Evolutionary conservation across 1,140 invertebrate genomes (phyloP), one percentile per base, ranked within the genome.

Genomic region (Hestina assimilis): DNA sequence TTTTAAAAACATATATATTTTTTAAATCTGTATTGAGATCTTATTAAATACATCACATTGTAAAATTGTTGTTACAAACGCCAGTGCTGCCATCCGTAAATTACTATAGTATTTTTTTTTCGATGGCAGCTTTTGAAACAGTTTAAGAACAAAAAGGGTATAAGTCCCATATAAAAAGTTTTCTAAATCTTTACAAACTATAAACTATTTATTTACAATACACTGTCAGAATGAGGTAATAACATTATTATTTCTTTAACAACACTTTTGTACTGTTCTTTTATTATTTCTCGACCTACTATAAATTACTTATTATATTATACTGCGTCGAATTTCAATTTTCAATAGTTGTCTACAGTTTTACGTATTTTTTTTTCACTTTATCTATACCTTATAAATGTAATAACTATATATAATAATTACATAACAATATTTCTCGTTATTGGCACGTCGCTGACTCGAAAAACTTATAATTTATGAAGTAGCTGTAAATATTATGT

Each of bases 181-280:
- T 57, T 70, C 68, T 71, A 71, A 67, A 66, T 66, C 65, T 54
- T 63, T 54, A 67, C 26, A 35, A 57, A 43, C 59, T 59, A 63
- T 62, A 35, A 51, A 43, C 54, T 61, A 66, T 52, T 54, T 83
- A 83, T 81, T 73, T 81, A 83, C 77, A 81, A 77, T 83, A 84
- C 81, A 83, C 79, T 83, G 77, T 77, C 65, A 58, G 59, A 60
- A 65, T 86, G 83, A 86, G 81, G 81, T 86, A 86, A 75, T 71
- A 67, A 64, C n/a, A 15, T 35, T 17, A 17, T 38, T 19, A 26
- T 68, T 68, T 69, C 70, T 48, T 54, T 58, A 61, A 62, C 53
- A 54, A 42, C 57, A 52, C 41, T 69, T 83, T 83, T 86, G 83
- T 86, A 83, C 79, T 86, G 61, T 59, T 55, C 15, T 67, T 50